Evolutionary conservation across 2,113 vertebrate species (phyloP).

Genomic region (Macrotus californicus): DNA sequence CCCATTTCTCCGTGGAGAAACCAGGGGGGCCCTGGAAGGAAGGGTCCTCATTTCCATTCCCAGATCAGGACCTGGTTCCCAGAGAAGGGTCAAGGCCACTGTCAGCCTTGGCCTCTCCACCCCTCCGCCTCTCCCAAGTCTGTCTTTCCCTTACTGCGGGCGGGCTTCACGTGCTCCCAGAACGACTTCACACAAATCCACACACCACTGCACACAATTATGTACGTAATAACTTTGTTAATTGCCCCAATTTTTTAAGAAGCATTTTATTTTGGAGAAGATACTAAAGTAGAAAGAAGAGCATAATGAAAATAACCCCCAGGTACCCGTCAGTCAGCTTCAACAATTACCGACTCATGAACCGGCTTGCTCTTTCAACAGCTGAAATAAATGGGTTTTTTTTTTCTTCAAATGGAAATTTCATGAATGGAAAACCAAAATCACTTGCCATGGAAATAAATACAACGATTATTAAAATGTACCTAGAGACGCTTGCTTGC

Average conservation of each 20-base stretch:
- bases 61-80: neutral
- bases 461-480: conserved; percentile 44
- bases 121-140: neutral
- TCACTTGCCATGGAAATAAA: conserved; percentile 66
- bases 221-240: conserved; percentile 32
- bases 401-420: conserved; percentile 66
- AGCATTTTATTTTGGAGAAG: conserved; percentile 56
- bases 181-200: neutral
- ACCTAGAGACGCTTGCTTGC: neutral
- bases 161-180: neutral
- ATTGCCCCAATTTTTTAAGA: conserved; percentile 16
- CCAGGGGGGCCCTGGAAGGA: neutral
- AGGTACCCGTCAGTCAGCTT: neutral
- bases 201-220: neutral
- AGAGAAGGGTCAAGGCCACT: neutral
- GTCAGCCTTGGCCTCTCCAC: too few relatives aligned
- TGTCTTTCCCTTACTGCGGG: neutral
- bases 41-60: neutral
- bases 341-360: neutral
- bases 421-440: conserved; percentile 68
- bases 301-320: neutral
- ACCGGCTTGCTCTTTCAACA: neutral
- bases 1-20: neutral
- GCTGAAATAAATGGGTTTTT: conserved; percentile 15
- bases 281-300: conserved; percentile 7